Conservation (phyloP, 2,888 invertebrate genomes). For the Aleiodes leptofemur region DNA sequence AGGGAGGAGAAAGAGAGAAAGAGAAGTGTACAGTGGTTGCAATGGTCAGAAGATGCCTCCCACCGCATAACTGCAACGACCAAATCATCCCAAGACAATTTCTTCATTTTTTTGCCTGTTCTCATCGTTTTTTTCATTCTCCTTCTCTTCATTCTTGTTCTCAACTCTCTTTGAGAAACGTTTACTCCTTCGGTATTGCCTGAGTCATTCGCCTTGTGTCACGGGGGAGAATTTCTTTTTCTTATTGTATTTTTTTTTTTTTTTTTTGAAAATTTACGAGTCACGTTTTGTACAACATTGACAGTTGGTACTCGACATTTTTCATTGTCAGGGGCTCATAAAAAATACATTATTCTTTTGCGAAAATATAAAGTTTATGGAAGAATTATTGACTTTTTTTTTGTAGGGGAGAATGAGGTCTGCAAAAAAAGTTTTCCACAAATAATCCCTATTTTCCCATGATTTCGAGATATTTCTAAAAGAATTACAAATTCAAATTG, state of each 20-base stretch:
- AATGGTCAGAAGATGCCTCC: conserved; percentile 10
- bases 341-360: conserved; percentile 16
- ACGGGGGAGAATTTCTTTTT: conserved; percentile 5
- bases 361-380: conserved; percentile 1
- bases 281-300: conserved; percentile 33
- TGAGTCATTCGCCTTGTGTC: conserved; percentile 30
- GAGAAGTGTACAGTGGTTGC: background rate
- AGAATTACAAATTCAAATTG: too few relatives aligned
- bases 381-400: too few relatives aligned
- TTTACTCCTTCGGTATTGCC: background rate
- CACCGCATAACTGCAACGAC: conserved; percentile 28
- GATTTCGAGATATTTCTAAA: too few relatives aligned
- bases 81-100: conserved; percentile 37
- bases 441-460: too few relatives aligned
- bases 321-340: conserved; percentile 7
- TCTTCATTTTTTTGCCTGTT: conserved; percentile 20
- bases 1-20: too few relatives aligned
- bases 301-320: conserved; percentile 24
- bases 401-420: too few relatives aligned
- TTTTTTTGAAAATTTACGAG: conserved; percentile 24
- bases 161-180: conserved; percentile 1
- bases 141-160: conserved; percentile 1
- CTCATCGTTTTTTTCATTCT: background rate
- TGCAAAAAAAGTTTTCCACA: too few relatives aligned
- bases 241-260: conserved; percentile 6